A percentile compares a stretch with the other conserved stretches of the same genome.
phyloP scores from a whole-genome alignment of 2,888 invertebrate species.

The Ophraella communa region DNA sequence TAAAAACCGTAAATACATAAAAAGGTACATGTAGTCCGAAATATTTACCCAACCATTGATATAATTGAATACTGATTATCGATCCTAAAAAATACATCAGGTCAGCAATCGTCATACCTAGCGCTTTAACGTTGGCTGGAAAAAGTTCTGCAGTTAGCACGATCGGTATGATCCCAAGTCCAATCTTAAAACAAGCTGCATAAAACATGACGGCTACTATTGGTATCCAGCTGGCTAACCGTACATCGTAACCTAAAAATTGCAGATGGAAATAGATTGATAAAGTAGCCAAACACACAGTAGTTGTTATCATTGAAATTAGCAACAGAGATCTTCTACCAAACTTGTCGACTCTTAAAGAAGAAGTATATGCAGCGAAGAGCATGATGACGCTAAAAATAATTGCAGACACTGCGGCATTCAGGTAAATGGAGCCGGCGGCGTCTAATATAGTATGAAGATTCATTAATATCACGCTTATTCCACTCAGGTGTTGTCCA shows the following conservation, averaged over 20 bases:
- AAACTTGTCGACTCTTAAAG: constrained; percentile 53
- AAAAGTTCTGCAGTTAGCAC: constrained; percentile 57
- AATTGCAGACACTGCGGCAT: constrained; percentile 52
- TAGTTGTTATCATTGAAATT: constrained; percentile 52
- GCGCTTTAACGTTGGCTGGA: constrained; percentile 57
- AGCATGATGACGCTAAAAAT: constrained; percentile 56
- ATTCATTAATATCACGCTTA: constrained; percentile 58
- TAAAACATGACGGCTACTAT: constrained; percentile 55
- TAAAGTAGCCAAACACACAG: constrained; percentile 50
- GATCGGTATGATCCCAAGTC: constrained; percentile 57
- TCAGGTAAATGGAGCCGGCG: constrained; percentile 53
- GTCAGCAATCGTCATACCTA: constrained; percentile 56
- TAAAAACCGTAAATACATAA: constrained; percentile 48
- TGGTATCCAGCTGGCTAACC: constrained; percentile 54
- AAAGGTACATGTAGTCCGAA: constrained; percentile 55
- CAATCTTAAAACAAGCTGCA: constrained; percentile 55
- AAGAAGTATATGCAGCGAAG: constrained; percentile 50
- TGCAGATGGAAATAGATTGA: constrained; percentile 56
- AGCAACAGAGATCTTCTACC: constrained; percentile 54
- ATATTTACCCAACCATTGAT: constrained; percentile 46
- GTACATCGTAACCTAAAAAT: constrained; percentile 46
- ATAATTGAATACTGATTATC: constrained; percentile 51
- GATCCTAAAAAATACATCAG: constrained; percentile 54
- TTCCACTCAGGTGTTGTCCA: constrained; percentile 56
- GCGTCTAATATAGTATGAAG: constrained; percentile 55